Percentiles rank a stretch among this genome's conserved stretches.
phyloP scores from a whole-genome alignment of 1,140 invertebrate species.

The Macrobrachium nipponense region DNA sequence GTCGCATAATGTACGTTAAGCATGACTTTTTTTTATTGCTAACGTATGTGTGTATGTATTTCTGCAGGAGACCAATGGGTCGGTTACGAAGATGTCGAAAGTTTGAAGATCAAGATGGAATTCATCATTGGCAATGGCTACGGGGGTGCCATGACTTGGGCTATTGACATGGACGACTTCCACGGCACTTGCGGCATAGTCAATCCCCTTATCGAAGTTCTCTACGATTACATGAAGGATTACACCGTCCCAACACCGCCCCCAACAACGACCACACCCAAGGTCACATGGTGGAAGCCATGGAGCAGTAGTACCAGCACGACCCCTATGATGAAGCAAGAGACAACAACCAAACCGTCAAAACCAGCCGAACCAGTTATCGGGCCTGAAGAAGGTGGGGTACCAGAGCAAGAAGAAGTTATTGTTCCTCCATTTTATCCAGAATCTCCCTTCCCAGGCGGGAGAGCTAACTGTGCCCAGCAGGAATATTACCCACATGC shows the following conservation, averaged over 20 bases:
- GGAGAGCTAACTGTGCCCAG: slow-evolving; percentile 7
- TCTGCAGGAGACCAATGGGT: slow-evolving; percentile 82
- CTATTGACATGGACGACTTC: slow-evolving; percentile 96
- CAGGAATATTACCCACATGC: slow-evolving; percentile 48
- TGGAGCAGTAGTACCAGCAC: slow-evolving; percentile 10
- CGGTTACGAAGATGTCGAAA: slow-evolving; percentile 81
- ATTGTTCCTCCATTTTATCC: not conserved
- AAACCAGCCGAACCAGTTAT: not conserved
- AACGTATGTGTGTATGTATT: not conserved
- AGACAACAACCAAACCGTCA: not conserved
- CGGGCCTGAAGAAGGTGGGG: not conserved
- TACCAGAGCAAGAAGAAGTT: not conserved
- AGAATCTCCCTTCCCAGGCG: not conserved
- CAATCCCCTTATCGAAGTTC: slow-evolving; percentile 69
- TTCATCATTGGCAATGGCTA: slow-evolving; percentile 89
- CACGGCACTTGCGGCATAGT: slow-evolving; percentile 83
- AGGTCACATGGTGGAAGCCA: slow-evolving; percentile 31
- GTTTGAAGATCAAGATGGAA: slow-evolving; percentile 77
- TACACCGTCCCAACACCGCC: slow-evolving; percentile 56
- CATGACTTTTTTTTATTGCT: no score
- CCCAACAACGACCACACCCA: slow-evolving; percentile 48
- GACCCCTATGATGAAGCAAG: not conserved
- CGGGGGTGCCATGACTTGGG: slow-evolving; percentile 97
- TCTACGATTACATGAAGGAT: slow-evolving; percentile 57
- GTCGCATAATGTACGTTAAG: no score